Conservation (phyloP, 2,888 invertebrate genomes). For the Trypoxylon attenuatum region DNA sequence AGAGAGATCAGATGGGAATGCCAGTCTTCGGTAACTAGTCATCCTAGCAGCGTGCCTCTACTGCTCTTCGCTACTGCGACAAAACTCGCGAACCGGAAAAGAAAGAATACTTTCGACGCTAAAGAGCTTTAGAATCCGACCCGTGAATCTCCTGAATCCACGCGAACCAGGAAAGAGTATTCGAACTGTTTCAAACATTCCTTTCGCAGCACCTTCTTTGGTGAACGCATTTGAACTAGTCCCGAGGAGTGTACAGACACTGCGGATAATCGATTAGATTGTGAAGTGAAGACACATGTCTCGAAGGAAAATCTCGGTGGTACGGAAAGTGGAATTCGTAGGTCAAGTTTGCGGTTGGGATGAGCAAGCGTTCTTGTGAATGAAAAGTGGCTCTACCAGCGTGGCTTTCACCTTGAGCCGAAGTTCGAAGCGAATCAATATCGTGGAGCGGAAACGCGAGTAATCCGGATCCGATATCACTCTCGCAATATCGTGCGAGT, state of each 20-base stretch:
- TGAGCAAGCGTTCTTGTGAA: too few relatives aligned
- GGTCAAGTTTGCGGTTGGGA: too few relatives aligned
- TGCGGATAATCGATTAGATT: too few relatives aligned
- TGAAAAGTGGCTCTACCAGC: too few relatives aligned
- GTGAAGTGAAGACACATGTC: too few relatives aligned
- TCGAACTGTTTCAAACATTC: background rate
- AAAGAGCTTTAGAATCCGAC: background rate
- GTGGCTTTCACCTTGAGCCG: too few relatives aligned
- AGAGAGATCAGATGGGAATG: constrained; percentile 59
- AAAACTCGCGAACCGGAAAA: constrained; percentile 27
- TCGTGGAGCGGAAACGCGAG: constrained; percentile 21
- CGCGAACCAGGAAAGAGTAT: background rate
- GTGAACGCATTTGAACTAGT: background rate
- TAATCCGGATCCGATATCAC: constrained; percentile 26
- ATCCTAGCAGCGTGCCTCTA: constrained; percentile 57
- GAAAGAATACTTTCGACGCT: background rate
- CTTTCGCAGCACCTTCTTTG: background rate
- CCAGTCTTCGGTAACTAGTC: constrained; percentile 65
- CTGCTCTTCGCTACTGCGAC: constrained; percentile 37
- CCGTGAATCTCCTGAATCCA: background rate
- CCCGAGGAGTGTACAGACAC: too few relatives aligned
- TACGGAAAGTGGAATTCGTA: too few relatives aligned
- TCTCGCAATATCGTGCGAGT: constrained; percentile 9
- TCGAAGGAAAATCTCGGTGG: too few relatives aligned
- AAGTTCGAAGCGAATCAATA: constrained; percentile 15